phyloP scores from a whole-genome alignment of 2,113 vertebrate genomes.

The Gambusia holbrooki region DNA sequence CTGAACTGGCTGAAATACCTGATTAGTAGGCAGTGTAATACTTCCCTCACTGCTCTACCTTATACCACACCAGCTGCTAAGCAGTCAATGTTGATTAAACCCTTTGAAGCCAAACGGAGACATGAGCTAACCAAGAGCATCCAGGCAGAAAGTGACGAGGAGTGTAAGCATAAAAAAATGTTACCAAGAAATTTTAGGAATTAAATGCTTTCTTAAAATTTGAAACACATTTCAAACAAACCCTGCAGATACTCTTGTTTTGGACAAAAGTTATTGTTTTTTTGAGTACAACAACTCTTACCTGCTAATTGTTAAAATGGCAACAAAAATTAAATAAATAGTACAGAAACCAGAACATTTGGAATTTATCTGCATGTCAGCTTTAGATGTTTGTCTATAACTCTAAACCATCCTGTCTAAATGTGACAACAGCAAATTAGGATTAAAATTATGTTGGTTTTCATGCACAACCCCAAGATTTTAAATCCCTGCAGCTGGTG shows the following conservation, averaged over 20 bases:
- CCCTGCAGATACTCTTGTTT: not conserved
- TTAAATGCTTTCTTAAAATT: not conserved
- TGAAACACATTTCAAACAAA: not conserved
- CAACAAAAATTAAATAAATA: no score
- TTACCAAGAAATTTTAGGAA: not conserved
- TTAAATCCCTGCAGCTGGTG: not conserved
- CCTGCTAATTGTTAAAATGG: not conserved
- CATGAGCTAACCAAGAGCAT: not conserved
- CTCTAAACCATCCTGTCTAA: not conserved
- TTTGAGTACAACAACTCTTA: not conserved
- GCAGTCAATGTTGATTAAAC: not conserved
- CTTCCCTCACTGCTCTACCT: not conserved
- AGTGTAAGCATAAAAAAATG: not conserved
- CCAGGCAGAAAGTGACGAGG: not conserved
- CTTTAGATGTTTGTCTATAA: not conserved
- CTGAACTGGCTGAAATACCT: not conserved
- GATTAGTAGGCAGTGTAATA: not conserved
- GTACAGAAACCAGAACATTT: no score
- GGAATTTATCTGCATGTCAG: no score
- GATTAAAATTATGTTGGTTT: not conserved
- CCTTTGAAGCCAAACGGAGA: not conserved
- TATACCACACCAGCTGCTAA: not conserved
- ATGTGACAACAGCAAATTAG: not conserved
- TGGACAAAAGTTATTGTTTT: not conserved
- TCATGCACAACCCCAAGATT: not conserved